phyloP scores from a whole-genome alignment of 2,113 vertebrate species.

The Dicrurus megarhynchus region DNA sequence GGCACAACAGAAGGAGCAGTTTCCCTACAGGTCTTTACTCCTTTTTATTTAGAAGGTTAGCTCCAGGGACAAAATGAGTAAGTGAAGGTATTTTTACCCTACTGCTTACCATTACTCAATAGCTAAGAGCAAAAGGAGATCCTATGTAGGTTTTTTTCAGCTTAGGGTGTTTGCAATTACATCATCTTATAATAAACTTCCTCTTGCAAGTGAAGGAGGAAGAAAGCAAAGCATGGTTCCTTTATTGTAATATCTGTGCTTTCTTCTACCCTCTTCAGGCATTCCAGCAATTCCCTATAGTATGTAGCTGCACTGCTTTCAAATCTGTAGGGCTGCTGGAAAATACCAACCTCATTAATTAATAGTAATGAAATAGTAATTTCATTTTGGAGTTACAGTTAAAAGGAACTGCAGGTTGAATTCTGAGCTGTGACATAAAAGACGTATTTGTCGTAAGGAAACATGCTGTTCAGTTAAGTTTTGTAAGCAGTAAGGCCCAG shows the following conservation, averaged over 20 bases:
- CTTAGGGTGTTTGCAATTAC: background rate
- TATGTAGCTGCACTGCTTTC: background rate
- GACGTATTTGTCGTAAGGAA: background rate
- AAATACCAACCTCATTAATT: background rate
- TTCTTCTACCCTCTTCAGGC: background rate
- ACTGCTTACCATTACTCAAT: background rate
- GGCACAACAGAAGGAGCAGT: background rate
- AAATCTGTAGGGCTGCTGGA: background rate
- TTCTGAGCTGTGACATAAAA: background rate
- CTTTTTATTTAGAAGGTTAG: background rate
- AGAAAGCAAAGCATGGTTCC: background rate
- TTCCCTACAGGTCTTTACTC: background rate
- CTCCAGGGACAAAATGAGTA: background rate
- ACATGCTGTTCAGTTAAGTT: background rate
- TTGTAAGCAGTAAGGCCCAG: background rate
- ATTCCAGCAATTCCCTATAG: background rate
- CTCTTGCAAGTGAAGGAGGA: background rate
- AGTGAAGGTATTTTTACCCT: background rate
- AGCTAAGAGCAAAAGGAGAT: background rate
- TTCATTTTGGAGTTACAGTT: background rate
- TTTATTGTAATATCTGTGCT: background rate
- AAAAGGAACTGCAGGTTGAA: background rate
- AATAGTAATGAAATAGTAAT: background rate
- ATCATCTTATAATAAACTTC: background rate
- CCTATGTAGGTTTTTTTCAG: background rate